phyloP scores from a whole-genome alignment of 2,888 invertebrate species.

The Cotesia congregata region DNA sequence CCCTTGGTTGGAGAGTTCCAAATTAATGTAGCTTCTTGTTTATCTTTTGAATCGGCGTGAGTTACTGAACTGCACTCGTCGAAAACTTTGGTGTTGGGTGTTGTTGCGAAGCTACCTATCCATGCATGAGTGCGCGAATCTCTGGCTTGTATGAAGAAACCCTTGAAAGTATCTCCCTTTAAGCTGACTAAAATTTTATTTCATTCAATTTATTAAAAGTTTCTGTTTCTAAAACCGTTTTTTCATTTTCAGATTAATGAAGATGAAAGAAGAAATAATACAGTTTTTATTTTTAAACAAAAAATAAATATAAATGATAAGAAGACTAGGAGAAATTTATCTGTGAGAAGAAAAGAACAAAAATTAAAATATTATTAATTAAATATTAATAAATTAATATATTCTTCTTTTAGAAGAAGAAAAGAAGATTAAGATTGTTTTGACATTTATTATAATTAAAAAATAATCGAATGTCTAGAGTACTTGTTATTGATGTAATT shows the following conservation, averaged over 20 bases:
- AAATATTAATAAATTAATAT: too few species aligned
- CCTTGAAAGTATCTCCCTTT: constrained; percentile 77
- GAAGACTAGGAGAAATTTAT: too few species aligned
- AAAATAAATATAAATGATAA: too few species aligned
- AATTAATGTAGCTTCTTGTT: constrained; percentile 79
- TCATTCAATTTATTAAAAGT: background rate
- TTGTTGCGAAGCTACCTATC: constrained; percentile 82
- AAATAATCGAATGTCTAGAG: too few species aligned
- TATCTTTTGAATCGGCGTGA: constrained; percentile 83
- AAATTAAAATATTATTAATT: background rate
- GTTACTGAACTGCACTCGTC: constrained; percentile 86
- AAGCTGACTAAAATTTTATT: constrained; percentile 72
- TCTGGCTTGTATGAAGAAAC: constrained; percentile 88
- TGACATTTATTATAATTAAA: too few species aligned
- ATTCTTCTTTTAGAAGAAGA: background rate
- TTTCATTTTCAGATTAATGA: background rate
- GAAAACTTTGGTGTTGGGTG: constrained; percentile 82
- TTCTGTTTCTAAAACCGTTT: background rate
- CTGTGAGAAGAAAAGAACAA: background rate
- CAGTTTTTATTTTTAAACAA: too few species aligned
- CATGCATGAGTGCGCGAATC: constrained; percentile 80
- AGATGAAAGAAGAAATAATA: too few species aligned
- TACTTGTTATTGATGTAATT: too few species aligned
- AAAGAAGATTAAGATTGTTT: background rate
- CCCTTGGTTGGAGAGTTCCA: constrained; percentile 82